A percentile compares a stretch with the other conserved stretches of the same genome.
Evolutionary conservation across 2,888 invertebrate species (phyloP).

Genomic region (Thumatha senex): DNA sequence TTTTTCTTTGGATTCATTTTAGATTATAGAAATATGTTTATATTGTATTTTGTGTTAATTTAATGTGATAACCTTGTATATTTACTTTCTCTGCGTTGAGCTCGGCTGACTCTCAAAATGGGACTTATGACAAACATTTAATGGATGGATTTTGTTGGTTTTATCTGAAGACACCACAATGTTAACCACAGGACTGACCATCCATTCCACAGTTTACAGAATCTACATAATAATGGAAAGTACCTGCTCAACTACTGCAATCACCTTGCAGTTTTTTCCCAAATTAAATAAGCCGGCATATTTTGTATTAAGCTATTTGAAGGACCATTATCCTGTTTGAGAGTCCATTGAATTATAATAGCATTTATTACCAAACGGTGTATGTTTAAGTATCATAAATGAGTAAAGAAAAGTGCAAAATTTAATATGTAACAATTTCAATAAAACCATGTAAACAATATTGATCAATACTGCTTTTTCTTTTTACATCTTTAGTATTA

Average conservation of each 20-base stretch:
- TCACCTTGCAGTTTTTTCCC: conserved; percentile 40
- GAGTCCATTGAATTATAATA: conserved; percentile 75
- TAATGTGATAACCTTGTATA: conserved; percentile 83
- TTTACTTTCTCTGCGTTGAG: conserved; percentile 67
- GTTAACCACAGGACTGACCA: conserved; percentile 35
- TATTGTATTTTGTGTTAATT: conserved; percentile 82
- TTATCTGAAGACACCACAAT: conserved; percentile 24
- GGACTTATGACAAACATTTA: conserved; percentile 33
- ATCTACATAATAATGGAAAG: conserved; percentile 38
- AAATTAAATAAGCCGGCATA: conserved; percentile 45
- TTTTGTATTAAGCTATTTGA: conserved; percentile 65
- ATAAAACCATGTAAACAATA: conserved; percentile 81
- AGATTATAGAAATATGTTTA: conserved; percentile 77
- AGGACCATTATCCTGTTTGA: conserved; percentile 68
- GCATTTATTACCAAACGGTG: conserved; percentile 83
- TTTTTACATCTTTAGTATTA: conserved; percentile 44
- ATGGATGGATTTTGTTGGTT: conserved; percentile 38
- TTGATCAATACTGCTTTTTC: conserved; percentile 62
- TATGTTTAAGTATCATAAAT: conserved; percentile 76
- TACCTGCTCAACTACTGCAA: conserved; percentile 43
- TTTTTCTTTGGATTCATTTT: conserved; percentile 75
- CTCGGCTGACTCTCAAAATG: conserved; percentile 57
- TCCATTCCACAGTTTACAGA: conserved; percentile 40
- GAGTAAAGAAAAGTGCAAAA: conserved; percentile 80
- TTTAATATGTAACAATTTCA: conserved; percentile 81